Evolutionary conservation across 2,113 vertebrate species (phyloP).

Genomic region (Picathartes gymnocephalus): DNA sequence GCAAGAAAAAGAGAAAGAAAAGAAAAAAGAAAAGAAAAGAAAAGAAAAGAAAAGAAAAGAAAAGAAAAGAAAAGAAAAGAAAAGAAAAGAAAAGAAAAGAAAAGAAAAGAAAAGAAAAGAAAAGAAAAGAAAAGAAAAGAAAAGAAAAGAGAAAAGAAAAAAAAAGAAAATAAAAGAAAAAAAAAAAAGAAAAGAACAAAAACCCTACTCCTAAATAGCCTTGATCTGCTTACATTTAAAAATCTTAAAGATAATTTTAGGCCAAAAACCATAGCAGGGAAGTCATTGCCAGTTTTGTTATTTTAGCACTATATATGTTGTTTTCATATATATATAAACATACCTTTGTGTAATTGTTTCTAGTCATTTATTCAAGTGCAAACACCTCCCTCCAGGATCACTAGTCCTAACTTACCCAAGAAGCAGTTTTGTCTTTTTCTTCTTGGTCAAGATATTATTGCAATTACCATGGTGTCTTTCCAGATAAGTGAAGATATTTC

Average conservation of each 20-base stretch:
- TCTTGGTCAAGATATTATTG: not conserved
- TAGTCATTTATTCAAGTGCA: not conserved
- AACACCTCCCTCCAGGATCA: not conserved
- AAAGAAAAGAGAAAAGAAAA: too few species aligned
- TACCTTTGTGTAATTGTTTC: not conserved
- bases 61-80: not conserved
- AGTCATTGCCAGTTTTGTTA: not conserved
- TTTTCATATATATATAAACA: not conserved
- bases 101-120: too few species aligned
- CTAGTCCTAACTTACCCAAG: not conserved
- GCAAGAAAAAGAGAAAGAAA: rapidly evolving
- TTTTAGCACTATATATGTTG: not conserved
- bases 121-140: too few species aligned
- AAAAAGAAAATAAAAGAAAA: too few species aligned
- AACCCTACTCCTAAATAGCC: rapidly evolving
- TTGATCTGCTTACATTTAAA: not conserved
- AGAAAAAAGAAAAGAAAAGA: rapidly evolving
- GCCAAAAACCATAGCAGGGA: not conserved
- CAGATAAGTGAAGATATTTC: not conserved
- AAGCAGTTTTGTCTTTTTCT: not conserved
- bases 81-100: too few species aligned
- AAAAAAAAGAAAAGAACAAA: not conserved
- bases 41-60: too few species aligned
- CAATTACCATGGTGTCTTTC: not conserved
- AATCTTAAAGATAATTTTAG: not conserved